Evolutionary conservation across 2,888 invertebrate genomes (phyloP).

Genomic region (Deroplatys truncata): DNA sequence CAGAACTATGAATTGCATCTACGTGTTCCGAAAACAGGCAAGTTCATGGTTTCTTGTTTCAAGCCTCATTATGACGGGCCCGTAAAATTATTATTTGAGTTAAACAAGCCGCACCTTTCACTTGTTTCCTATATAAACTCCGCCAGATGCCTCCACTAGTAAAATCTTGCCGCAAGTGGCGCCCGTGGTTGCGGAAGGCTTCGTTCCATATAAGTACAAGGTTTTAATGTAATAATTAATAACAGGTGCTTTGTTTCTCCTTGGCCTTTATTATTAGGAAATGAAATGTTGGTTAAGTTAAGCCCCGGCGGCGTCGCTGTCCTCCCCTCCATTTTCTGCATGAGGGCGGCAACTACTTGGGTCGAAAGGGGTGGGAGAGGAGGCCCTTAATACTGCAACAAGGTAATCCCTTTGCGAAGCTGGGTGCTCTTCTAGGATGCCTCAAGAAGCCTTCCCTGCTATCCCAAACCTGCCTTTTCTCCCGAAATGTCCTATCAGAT

Average conservation of each 20-base stretch:
- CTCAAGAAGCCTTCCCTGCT: background rate
- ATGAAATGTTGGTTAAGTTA: constrained; percentile 27
- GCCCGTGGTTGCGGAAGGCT: constrained; percentile 1
- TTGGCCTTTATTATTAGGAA: constrained; percentile 23
- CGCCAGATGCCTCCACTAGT: constrained; percentile 12
- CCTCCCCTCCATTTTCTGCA: background rate
- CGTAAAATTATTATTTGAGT: background rate
- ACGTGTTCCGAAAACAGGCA: background rate
- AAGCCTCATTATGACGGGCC: background rate
- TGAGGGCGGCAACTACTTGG: background rate
- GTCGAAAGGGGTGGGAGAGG: background rate
- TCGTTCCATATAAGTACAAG: constrained; percentile 4
- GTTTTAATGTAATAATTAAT: constrained; percentile 26
- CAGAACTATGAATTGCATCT: background rate
- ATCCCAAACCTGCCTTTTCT: background rate
- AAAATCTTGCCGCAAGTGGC: background rate
- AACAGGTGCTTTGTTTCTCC: constrained; percentile 21
- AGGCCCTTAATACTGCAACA: background rate
- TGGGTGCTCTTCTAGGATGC: background rate
- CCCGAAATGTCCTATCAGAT: background rate
- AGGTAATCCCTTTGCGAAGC: background rate
- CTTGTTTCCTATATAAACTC: constrained; percentile 4
- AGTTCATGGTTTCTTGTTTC: background rate
- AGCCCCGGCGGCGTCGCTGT: constrained; percentile 14
- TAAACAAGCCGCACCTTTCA: constrained; percentile 9